Evolutionary conservation across 2,888 invertebrate species (phyloP).

Genomic region (Drosophila suboccidentalis): DNA sequence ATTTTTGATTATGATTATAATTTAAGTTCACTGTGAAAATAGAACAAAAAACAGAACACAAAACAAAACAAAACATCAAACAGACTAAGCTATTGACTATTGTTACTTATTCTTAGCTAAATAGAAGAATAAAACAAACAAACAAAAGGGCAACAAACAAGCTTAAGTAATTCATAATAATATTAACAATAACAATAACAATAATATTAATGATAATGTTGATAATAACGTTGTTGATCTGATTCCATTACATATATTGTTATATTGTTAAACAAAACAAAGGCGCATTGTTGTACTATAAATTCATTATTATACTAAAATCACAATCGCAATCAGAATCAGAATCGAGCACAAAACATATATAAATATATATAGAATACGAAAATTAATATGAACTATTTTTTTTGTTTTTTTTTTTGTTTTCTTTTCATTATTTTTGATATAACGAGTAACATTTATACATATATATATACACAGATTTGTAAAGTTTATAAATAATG

Average conservation of each 20-base stretch:
- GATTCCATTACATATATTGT: slow-evolving; percentile 15
- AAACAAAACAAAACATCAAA: neutral
- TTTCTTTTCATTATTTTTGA: slow-evolving; percentile 19
- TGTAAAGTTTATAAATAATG: slow-evolving; percentile 37
- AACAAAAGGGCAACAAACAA: slow-evolving; percentile 12
- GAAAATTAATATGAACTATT: slow-evolving; percentile 4
- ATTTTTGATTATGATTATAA: slow-evolving; percentile 17
- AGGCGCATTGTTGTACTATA: slow-evolving; percentile 16
- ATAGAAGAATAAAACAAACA: slow-evolving; percentile 14
- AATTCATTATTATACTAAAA: slow-evolving; percentile 12
- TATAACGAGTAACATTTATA: slow-evolving; percentile 21
- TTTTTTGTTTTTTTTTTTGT: too few relatives aligned
- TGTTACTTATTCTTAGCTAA: slow-evolving; percentile 46
- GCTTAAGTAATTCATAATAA: slow-evolving; percentile 12
- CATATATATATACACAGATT: slow-evolving; percentile 29
- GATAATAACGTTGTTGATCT: slow-evolving; percentile 10
- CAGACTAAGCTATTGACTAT: slow-evolving; percentile 34
- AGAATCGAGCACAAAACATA: slow-evolving; percentile 30
- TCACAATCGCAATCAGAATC: slow-evolving; percentile 5
- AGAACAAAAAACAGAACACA: slow-evolving; percentile 13
- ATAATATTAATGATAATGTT: slow-evolving; percentile 2
- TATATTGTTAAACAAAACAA: slow-evolving; percentile 3
- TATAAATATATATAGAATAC: slow-evolving; percentile 1
- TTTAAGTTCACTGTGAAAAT: slow-evolving; percentile 43
- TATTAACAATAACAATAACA: neutral